phyloP scores from a whole-genome alignment of 2,113 vertebrate species.

The Carassius gibelio region DNA sequence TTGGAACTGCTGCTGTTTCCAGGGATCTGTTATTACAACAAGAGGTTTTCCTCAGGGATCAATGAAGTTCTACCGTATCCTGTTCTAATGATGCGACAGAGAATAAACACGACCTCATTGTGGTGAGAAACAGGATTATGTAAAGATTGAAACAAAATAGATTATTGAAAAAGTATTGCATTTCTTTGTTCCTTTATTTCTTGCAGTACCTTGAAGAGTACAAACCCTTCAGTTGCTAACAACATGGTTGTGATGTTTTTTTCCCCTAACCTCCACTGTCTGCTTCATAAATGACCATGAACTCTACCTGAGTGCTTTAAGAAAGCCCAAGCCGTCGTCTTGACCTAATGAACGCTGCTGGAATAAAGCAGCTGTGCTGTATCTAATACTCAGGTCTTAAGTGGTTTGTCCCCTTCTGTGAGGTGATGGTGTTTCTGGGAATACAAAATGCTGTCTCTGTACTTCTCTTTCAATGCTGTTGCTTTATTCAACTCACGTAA shows the following conservation, averaged over 20 bases:
- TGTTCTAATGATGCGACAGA: not conserved
- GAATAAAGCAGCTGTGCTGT: slow-evolving; percentile 18
- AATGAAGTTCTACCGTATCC: not conserved
- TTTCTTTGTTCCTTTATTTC: not conserved
- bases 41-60: slow-evolving; percentile 4
- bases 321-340: slow-evolving; percentile 48
- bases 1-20: not conserved
- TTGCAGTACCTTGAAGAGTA: not conserved
- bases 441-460: slow-evolving; percentile 60
- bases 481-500: slow-evolving; percentile 31
- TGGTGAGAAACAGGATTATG: not conserved
- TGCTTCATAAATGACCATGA: slow-evolving; percentile 3
- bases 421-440: slow-evolving; percentile 59
- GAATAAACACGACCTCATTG: slow-evolving; percentile 1
- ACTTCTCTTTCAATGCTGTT: slow-evolving; percentile 63
- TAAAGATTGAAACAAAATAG: slow-evolving; percentile 4
- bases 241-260: not conserved
- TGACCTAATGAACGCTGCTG: slow-evolving; percentile 17
- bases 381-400: slow-evolving; percentile 18
- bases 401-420: slow-evolving; percentile 40
- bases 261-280: not conserved
- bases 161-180: not conserved
- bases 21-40: slow-evolving; percentile 4
- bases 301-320: slow-evolving; percentile 28
- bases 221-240: not conserved